Conservation (phyloP, 2,888 invertebrate genomes). For the Thymelicus lineola region DNA sequence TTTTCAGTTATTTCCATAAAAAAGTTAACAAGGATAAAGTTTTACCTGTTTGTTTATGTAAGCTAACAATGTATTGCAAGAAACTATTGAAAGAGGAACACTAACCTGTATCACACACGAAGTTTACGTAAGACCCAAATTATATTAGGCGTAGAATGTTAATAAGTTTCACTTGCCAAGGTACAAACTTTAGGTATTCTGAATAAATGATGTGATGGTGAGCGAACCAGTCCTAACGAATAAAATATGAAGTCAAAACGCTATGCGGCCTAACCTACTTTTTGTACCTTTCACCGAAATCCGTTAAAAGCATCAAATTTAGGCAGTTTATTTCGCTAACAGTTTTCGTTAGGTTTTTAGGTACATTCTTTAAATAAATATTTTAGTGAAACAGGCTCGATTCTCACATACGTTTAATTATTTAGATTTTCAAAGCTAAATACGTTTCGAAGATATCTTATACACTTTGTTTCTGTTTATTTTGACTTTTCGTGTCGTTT, state of each 20-base stretch:
- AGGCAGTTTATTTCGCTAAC: conserved; percentile 9
- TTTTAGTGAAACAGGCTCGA: no score
- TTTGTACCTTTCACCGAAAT: conserved; percentile 19
- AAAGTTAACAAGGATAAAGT: no score
- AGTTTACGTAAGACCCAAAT: conserved; percentile 14
- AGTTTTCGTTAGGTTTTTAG: conserved; percentile 13
- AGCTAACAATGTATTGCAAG: no score
- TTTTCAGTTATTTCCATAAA: no score
- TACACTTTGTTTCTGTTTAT: no score
- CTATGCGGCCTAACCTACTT: conserved; percentile 9
- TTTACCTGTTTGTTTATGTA: no score
- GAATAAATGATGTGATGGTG: conserved; percentile 33
- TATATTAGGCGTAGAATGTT: conserved; percentile 6
- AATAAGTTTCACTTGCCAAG: neutral
- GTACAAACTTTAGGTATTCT: conserved; percentile 27
- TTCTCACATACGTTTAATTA: no score
- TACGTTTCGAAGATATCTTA: no score
- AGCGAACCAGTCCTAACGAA: conserved; percentile 26
- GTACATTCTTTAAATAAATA: neutral
- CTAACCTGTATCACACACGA: neutral
- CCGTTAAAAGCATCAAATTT: conserved; percentile 26
- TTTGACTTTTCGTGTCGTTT: no score
- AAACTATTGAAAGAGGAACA: no score
- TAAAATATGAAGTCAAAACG: conserved; percentile 38
- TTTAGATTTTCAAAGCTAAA: no score